These are phyloP conservation scores for Eudemis profundana DNA, from an alignment of 2,888 invertebrate species.

Conservation along the genomic window DNA sequence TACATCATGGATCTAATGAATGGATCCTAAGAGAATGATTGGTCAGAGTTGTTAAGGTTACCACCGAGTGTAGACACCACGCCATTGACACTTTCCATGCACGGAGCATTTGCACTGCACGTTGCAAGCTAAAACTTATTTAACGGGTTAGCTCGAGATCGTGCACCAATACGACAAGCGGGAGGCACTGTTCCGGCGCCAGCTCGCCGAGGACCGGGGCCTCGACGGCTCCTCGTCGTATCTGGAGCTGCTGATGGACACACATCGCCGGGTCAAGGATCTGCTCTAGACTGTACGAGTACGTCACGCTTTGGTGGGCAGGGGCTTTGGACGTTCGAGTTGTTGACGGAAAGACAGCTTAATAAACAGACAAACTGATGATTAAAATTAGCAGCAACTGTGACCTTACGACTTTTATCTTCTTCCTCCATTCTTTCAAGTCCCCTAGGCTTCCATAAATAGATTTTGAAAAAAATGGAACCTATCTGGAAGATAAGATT, in stretches of 20 bases:
- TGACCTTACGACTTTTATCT: too few relatives aligned
- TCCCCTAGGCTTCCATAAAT: too few relatives aligned
- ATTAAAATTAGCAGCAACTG: too few relatives aligned
- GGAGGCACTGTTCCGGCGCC: constrained; percentile 94
- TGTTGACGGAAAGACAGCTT: not conserved
- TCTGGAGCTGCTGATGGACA: constrained; percentile 97
- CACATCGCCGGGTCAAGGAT: constrained; percentile 95
- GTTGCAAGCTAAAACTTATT: too few relatives aligned
- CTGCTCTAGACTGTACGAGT: constrained; percentile 68
- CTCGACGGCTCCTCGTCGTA: constrained; percentile 93
- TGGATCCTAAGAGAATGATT: too few relatives aligned
- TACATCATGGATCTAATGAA: too few relatives aligned
- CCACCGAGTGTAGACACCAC: too few relatives aligned
- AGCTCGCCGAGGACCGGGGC: constrained; percentile 96
- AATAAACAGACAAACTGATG: too few relatives aligned
- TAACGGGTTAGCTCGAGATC: constrained; percentile 60
- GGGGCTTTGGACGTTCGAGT: constrained; percentile 37
- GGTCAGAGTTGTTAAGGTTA: too few relatives aligned
- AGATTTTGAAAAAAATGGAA: too few relatives aligned
- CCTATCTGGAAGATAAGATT: too few relatives aligned
- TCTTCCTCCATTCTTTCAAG: too few relatives aligned
- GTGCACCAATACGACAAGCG: constrained; percentile 61
- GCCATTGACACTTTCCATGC: not conserved
- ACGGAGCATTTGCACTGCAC: constrained; percentile 3
- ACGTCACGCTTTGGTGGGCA: constrained; percentile 34